Evolutionary conservation across 1,140 invertebrate species (phyloP), one percentile per base, ranked within the genome.

Genomic region (Caenorhabditis briggsae): DNA sequence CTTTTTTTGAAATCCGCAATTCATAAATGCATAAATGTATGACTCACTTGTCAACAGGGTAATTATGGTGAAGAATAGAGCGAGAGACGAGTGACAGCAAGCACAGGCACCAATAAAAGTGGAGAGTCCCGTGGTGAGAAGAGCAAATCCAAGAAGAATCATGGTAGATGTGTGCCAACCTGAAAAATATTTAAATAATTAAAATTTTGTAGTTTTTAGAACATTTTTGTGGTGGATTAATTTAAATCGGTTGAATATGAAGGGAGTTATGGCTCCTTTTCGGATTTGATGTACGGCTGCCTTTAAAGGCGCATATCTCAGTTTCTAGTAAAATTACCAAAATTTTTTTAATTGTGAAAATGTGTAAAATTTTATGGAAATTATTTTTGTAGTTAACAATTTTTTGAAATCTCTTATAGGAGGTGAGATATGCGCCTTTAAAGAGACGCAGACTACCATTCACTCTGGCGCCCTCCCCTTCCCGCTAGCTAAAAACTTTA

Each of bases 121-220:
- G 56, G 91, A 91, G 18, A 91, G 70, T 61, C 91, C 90, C 5
- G 86, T 82, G 59, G 91, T 91, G 23, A 92, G 78, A n/a, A 92
- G 65, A 12, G 91, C 91, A 48, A 92, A 61, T 6, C 85, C 86
- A 25, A 92, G 88, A 50, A 92, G 86, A 48, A 92, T 92, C 43
- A 92, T 65, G 0, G 92, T 92, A 11, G 92, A 83, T 16, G 90
- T 92, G 85, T 92, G 91, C 91, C 91, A 92, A 46, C 86, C 89
- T 90, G 43, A 25, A 90, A 86, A 82, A 12, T n/a, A 33, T 48
- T 58, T 43, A 46, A 82, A n/a, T 5, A 65, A 0, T 65, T 9
- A 43, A 33, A 33, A 14, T 18, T 5, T 5, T n/a, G 8, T n/a
- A 3, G 3, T n/a, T 65, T 65, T 43, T 25, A 18, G 41, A 65